Evolutionary conservation across 2,888 invertebrate genomes (phyloP).

Genomic region (Stenotaenia linearis): DNA sequence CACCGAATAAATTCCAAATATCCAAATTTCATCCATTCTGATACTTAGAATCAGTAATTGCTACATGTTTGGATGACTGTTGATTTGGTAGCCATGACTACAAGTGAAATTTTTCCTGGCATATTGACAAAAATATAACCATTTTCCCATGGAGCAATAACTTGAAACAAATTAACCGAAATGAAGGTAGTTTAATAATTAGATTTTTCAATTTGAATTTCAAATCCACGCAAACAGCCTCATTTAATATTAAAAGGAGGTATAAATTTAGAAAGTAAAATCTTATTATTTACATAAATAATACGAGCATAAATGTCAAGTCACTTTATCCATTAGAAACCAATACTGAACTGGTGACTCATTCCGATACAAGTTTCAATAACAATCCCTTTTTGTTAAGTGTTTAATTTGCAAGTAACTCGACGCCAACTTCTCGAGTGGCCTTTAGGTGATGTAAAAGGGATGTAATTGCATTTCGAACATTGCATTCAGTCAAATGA

Average conservation of each 20-base stretch:
- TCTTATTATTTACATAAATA: background rate
- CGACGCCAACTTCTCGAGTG: background rate
- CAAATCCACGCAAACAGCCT: too few species aligned
- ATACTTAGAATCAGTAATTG: too few species aligned
- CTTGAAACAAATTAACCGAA: background rate
- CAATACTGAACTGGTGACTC: background rate
- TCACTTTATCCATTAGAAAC: background rate
- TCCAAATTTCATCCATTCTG: background rate
- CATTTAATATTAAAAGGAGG: background rate
- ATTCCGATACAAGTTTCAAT: background rate
- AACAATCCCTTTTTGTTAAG: conserved; percentile 13
- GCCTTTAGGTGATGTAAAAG: background rate
- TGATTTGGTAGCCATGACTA: background rate
- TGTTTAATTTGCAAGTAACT: conserved; percentile 1
- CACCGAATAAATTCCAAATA: background rate
- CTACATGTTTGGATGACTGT: background rate
- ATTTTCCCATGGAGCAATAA: background rate
- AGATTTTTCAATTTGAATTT: background rate
- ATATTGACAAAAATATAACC: background rate
- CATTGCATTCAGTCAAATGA: background rate
- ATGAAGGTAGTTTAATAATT: background rate
- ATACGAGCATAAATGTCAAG: background rate
- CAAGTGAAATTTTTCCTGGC: background rate
- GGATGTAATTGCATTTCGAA: background rate
- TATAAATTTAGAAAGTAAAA: background rate